These are phyloP conservation scores for Melanostoma mellinum DNA, from an alignment of 2,888 invertebrate species.

Conservation along the genomic window DNA sequence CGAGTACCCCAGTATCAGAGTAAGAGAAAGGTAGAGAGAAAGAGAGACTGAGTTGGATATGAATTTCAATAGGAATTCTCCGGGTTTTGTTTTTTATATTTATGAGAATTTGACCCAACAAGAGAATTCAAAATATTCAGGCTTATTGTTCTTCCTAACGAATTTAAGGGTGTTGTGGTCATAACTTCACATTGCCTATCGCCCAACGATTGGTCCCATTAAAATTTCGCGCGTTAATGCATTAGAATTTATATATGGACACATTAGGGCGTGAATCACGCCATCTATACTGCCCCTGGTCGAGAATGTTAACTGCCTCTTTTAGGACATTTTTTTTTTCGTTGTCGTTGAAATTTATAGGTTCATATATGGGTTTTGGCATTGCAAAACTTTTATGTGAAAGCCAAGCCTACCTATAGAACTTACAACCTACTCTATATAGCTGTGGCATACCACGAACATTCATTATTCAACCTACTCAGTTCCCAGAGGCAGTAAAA, in stretches of 20 bases:
- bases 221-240: constrained; percentile 30
- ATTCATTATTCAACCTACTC: neutral
- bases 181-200: constrained; percentile 7
- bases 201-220: constrained; percentile 34
- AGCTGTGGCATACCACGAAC: constrained; percentile 11
- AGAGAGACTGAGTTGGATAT: neutral
- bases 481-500: too few species aligned
- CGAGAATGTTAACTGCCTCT: neutral
- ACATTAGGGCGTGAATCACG: constrained; percentile 48
- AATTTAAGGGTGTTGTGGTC: neutral
- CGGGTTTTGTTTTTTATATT: constrained; percentile 4
- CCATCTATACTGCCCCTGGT: constrained; percentile 6
- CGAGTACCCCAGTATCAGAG: too few species aligned
- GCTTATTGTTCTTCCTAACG: constrained; percentile 15
- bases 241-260: constrained; percentile 36
- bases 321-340: constrained; percentile 29
- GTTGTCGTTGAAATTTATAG: constrained; percentile 62
- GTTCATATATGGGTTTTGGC: constrained; percentile 34
- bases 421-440: neutral
- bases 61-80: neutral
- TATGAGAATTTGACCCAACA: constrained; percentile 24
- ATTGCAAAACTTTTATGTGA: constrained; percentile 26
- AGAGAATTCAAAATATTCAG: constrained; percentile 18
- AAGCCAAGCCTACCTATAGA: neutral
- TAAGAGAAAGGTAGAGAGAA: too few species aligned